A percentile compares a stretch with the other conserved stretches of the same genome.
Conservation (phyloP, 1,140 invertebrate genomes). For the Drosophila lini region DNA sequence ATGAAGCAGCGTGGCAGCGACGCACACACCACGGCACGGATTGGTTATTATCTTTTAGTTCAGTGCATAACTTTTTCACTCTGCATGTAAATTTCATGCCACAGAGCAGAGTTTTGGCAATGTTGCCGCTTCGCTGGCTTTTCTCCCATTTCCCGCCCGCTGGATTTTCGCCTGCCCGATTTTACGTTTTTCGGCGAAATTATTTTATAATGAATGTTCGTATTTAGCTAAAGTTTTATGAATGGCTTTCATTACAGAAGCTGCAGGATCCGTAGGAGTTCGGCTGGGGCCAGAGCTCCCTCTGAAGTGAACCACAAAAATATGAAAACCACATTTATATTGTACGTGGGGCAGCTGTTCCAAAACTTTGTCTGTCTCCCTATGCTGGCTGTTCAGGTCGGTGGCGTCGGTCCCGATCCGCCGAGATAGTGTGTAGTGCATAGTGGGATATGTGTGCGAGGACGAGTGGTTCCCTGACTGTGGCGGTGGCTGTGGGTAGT, state of each 20-base stretch:
- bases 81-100: conserved; percentile 73
- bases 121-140: conserved; percentile 20
- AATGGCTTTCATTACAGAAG: conserved; percentile 76
- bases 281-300: conserved; percentile 30
- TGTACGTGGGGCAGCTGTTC: conserved; percentile 77
- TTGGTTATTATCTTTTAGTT: conserved; percentile 81
- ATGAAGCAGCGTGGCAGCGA: conserved; percentile 48
- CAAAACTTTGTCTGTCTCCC: conserved; percentile 70
- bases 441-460: conserved; percentile 27
- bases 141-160: background rate
- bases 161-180: conserved; percentile 16
- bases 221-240: conserved; percentile 83
- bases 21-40: conserved; percentile 56
- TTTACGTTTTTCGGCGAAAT: conserved; percentile 60
- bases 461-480: conserved; percentile 4
- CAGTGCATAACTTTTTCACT: conserved; percentile 78
- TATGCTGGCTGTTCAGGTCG: conserved; percentile 18
- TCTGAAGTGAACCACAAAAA: conserved; percentile 80
- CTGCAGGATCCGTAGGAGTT: conserved; percentile 29
- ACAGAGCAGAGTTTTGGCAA: conserved; percentile 35
- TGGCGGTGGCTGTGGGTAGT: conserved; percentile 26
- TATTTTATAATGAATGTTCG: conserved; percentile 83
- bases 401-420: conserved; percentile 6
- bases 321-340: conserved; percentile 83
- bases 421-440: conserved; percentile 45